Evolutionary conservation across 1,140 invertebrate genomes (phyloP).

Genomic region (Aricia agestis): DNA sequence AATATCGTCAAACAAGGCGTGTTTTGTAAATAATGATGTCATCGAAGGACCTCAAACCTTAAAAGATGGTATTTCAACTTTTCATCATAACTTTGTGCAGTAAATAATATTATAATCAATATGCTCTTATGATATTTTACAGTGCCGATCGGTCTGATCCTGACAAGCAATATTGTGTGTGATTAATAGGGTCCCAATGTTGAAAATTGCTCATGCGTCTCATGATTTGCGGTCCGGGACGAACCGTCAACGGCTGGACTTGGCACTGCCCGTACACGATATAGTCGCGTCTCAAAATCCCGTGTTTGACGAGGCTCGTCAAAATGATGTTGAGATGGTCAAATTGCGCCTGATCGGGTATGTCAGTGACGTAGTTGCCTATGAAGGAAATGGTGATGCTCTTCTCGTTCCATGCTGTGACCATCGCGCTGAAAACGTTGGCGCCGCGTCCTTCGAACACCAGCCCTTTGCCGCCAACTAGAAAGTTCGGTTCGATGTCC

Average conservation of each 20-base stretch:
- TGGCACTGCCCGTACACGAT: conserved; percentile 49
- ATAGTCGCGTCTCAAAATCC: conserved; percentile 39
- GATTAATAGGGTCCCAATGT: conserved; percentile 43
- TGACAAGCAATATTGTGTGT: conserved; percentile 25
- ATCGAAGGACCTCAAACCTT: too few relatives aligned
- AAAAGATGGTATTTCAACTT: too few relatives aligned
- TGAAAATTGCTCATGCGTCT: conserved; percentile 33
- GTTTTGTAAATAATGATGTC: too few relatives aligned
- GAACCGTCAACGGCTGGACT: conserved; percentile 31
- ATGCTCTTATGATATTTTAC: too few relatives aligned
- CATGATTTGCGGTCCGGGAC: conserved; percentile 45
- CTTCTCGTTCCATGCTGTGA: conserved; percentile 38
- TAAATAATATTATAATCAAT: too few relatives aligned
- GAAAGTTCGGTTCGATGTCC: conserved; percentile 61
- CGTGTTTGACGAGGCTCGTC: conserved; percentile 34
- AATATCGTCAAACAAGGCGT: too few relatives aligned
- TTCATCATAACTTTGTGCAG: too few relatives aligned
- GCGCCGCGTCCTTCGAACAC: conserved; percentile 59
- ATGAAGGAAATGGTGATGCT: conserved; percentile 53
- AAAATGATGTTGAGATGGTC: conserved; percentile 43
- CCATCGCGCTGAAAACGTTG: conserved; percentile 44
- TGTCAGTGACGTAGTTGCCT: conserved; percentile 42
- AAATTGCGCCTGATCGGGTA: conserved; percentile 38
- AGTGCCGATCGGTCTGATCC: not conserved
- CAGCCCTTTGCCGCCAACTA: conserved; percentile 50